Percentiles rank a stretch among this genome's conserved stretches.
Conservation (phyloP, 1,140 invertebrate species). For the Sycobia sp. region DNA sequence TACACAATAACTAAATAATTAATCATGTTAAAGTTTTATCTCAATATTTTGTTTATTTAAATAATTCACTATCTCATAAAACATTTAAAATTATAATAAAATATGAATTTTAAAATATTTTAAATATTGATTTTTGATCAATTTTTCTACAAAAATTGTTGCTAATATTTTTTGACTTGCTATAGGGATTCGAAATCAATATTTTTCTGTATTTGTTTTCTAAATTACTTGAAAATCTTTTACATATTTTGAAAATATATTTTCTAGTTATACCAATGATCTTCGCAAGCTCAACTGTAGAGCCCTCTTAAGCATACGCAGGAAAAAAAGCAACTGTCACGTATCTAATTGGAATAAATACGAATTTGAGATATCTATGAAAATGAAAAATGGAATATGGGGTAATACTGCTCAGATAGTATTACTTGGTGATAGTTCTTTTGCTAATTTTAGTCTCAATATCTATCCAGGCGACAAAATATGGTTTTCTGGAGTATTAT, state of each 20-base stretch:
- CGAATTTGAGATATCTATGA: conserved; percentile 72
- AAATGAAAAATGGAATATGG: conserved; percentile 71
- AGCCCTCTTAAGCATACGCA: conserved; percentile 60
- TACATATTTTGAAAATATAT: too few species aligned
- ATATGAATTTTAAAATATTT: too few species aligned
- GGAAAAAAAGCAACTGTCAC: conserved; percentile 67
- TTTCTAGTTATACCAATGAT: conserved; percentile 47
- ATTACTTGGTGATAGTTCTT: conserved; percentile 67
- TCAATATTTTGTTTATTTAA: too few species aligned
- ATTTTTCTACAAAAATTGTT: too few species aligned
- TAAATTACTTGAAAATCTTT: not conserved
- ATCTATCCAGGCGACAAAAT: conserved; percentile 73
- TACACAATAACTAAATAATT: too few species aligned
- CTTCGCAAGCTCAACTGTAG: conserved; percentile 62
- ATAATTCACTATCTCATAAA: too few species aligned
- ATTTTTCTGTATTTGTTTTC: not conserved
- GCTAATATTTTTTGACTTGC: too few species aligned
- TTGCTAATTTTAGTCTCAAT: conserved; percentile 73
- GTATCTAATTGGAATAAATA: conserved; percentile 73
- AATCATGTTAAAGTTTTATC: too few species aligned
- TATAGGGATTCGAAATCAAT: too few species aligned
- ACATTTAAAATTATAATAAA: too few species aligned
- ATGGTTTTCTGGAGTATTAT: conserved; percentile 70
- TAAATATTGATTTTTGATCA: too few species aligned
- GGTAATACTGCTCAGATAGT: conserved; percentile 68